These are phyloP conservation scores for Icerya purchasi DNA, from an alignment of 2,888 invertebrate species.

Conservation along the genomic window DNA sequence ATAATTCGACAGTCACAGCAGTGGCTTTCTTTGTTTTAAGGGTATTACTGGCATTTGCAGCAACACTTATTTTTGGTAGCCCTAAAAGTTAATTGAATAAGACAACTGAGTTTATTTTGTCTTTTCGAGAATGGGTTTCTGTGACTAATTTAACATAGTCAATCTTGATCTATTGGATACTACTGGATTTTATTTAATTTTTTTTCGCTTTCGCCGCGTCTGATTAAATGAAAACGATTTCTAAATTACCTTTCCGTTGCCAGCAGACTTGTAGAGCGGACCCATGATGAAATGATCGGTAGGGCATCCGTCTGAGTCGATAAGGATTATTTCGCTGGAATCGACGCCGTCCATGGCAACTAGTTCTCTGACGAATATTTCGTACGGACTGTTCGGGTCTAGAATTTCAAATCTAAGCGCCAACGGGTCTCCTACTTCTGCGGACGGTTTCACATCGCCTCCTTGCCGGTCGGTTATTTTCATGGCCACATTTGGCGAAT, in stretches of 20 bases:
- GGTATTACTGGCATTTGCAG: too few relatives aligned
- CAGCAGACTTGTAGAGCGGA: slow-evolving; percentile 58
- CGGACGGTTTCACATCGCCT: slow-evolving; percentile 61
- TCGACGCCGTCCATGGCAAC: slow-evolving; percentile 88
- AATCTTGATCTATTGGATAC: too few relatives aligned
- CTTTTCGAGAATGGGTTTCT: too few relatives aligned
- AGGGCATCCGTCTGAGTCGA: slow-evolving; percentile 78
- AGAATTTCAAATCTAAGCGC: slow-evolving; percentile 78
- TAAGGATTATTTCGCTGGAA: slow-evolving; percentile 74
- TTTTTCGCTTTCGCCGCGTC: too few relatives aligned
- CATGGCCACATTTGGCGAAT: slow-evolving; percentile 88
- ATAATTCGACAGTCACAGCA: too few relatives aligned
- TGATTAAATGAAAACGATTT: too few relatives aligned
- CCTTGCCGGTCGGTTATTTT: slow-evolving; percentile 68
- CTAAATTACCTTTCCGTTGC: slow-evolving; percentile 49
- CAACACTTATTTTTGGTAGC: too few relatives aligned
- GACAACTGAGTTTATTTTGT: too few relatives aligned
- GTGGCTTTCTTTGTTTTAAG: too few relatives aligned
- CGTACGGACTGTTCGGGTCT: slow-evolving; percentile 80
- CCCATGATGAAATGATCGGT: slow-evolving; percentile 89
- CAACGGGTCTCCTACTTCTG: slow-evolving; percentile 80
- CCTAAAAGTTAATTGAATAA: too few relatives aligned
- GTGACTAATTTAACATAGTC: too few relatives aligned
- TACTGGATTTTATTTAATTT: too few relatives aligned
- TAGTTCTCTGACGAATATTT: slow-evolving; percentile 82